Conservation (phyloP, 2,888 invertebrate species). For the Xylota sylvarum region DNA sequence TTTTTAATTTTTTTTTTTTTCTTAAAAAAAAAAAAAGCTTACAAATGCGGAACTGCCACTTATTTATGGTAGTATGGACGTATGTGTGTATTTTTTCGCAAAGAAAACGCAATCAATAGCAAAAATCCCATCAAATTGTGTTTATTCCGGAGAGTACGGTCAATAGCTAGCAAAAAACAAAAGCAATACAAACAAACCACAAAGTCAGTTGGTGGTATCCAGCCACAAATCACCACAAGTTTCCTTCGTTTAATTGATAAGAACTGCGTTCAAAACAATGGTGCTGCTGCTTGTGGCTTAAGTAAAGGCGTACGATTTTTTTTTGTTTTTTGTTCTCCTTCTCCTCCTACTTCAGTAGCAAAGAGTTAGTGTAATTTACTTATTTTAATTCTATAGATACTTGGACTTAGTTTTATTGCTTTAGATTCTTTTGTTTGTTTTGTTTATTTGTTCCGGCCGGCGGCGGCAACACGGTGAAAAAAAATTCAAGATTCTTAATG, state of each 20-base stretch:
- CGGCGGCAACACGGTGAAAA: neutral
- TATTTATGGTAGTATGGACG: conserved; percentile 3
- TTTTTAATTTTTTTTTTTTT: conserved; percentile 3
- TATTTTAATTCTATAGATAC: neutral
- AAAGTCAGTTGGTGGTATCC: too few relatives aligned
- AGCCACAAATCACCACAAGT: neutral
- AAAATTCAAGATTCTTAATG: conserved; percentile 10
- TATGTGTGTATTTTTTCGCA: neutral
- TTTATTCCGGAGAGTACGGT: too few relatives aligned
- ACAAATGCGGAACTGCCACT: neutral
- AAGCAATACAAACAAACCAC: neutral
- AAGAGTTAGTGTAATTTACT: conserved; percentile 1
- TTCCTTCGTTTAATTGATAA: conserved; percentile 17
- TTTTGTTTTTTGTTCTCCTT: neutral
- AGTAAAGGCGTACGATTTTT: neutral
- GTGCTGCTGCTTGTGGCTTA: neutral
- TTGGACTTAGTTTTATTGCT: neutral
- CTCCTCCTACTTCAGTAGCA: neutral
- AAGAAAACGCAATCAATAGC: conserved; percentile 2
- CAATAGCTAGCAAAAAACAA: neutral
- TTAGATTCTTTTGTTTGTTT: neutral
- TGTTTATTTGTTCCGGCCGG: neutral
- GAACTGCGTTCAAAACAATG: neutral
- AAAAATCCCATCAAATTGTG: neutral
- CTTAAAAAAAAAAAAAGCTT: neutral